Base-by-base conservation (phyloP, 1,140 invertebrate species). In the Glossosoma conforme region DNA sequence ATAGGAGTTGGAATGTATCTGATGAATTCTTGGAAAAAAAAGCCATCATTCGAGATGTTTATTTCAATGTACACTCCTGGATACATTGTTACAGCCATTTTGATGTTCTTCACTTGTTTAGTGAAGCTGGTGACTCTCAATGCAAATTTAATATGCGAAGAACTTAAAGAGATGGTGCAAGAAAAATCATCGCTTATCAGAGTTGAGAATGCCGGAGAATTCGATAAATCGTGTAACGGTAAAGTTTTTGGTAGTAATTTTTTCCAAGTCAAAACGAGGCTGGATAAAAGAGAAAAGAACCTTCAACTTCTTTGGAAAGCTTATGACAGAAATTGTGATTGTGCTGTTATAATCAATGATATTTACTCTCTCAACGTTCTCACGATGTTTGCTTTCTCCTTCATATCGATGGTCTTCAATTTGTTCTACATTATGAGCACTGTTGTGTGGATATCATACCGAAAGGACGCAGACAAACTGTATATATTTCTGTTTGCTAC, bases 251-350 rank as follows among this genome's bases (percentile, higher is more conserved):
- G 8, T 8, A 18, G 10, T 13, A 41, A 18, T 14, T 41, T 8
- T 10, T 10, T 10, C 15, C 17, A 41, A 18, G 6, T 8, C 9
- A 18, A 41, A 20, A 41, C 18, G 4, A 18, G 6, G 10, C 11
- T 9, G 4, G 8, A 18, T 41, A 8, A 19, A 41, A 4, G 15
- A 9, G 38, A 8, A 8, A 18, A 14, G 13, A 20, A 10, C 18
- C 3, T 3, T 20, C n/a, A n/a, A n/a, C n/a, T n/a, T n/a, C n/a
- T 14, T 20, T 41, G 38, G 38, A 41, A 18, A 20, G 10, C 13
- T 8, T 41, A 41, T 20, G 38, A 41, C 11, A 38, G 15, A 40
- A 11, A 25, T n/a, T 48, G 45, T 25, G 45, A 48, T 32, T 48
- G 22, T 14, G 19, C 15, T 40, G 19, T 18, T 18, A 18, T 10